Percentiles rank a stretch among this genome's conserved stretches.
phyloP scores from a whole-genome alignment of 2,888 invertebrate genomes.

The Drosophila nr. medialis region DNA sequence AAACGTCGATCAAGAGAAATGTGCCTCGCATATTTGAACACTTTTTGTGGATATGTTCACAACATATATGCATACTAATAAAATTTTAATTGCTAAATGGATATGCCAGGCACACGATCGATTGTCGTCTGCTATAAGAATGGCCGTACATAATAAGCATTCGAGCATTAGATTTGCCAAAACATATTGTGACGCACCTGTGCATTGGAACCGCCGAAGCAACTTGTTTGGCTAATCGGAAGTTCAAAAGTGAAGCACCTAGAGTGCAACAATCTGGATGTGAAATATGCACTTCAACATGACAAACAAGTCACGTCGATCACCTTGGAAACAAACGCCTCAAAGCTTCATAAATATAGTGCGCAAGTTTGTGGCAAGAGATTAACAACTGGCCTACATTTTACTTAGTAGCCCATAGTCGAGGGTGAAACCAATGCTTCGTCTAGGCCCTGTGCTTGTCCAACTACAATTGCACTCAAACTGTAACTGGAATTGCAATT shows the following conservation, averaged over 20 bases:
- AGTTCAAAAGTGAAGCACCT: constrained; percentile 20
- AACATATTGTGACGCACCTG: constrained; percentile 12
- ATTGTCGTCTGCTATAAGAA: constrained; percentile 47
- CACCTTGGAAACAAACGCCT: constrained; percentile 57
- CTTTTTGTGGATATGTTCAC: constrained; percentile 6
- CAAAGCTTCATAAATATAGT: constrained; percentile 43
- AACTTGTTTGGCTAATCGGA: constrained; percentile 9
- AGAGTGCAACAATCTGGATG: constrained; percentile 17
- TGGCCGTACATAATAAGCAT: constrained; percentile 41
- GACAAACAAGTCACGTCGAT: constrained; percentile 33
- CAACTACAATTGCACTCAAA: constrained; percentile 35
- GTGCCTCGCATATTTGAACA: constrained; percentile 55
- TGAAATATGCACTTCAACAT: constrained; percentile 14
- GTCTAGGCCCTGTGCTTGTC: constrained; percentile 10
- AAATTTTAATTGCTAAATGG: constrained; percentile 17
- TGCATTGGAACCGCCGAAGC: neutral
- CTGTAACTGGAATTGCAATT: constrained; percentile 16
- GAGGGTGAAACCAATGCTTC: constrained; percentile 16
- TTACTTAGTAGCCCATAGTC: constrained; percentile 21
- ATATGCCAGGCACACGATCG: constrained; percentile 42
- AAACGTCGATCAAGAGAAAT: constrained; percentile 11
- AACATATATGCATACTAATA: neutral
- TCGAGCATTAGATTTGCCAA: constrained; percentile 14
- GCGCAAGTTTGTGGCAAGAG: constrained; percentile 42
- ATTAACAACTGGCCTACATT: constrained; percentile 69